Evolutionary conservation across 2,113 vertebrate species (phyloP).

Genomic region (Rhabdornis inornatus): DNA sequence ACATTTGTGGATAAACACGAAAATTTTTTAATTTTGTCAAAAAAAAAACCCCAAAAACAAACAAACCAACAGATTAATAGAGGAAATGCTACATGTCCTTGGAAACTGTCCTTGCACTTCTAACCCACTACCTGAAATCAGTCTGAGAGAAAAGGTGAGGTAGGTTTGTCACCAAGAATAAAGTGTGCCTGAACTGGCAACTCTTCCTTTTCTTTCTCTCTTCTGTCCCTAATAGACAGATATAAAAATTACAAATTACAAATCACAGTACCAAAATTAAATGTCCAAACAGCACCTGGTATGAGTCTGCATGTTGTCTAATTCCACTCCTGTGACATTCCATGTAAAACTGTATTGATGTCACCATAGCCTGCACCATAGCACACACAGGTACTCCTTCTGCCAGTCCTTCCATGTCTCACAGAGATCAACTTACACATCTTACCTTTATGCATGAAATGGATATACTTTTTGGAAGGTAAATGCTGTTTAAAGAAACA

Average conservation of each 20-base stretch:
- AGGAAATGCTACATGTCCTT: not conserved
- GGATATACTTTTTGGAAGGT: not conserved
- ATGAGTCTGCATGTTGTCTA: not conserved
- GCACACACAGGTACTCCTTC: not conserved
- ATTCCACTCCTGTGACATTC: not conserved
- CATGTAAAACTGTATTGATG: not conserved
- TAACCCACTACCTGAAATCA: not conserved
- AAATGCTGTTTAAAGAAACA: not conserved
- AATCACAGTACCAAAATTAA: not conserved
- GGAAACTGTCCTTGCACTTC: not conserved
- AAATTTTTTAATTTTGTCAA: not conserved
- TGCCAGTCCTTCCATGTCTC: not conserved
- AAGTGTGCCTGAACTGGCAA: not conserved
- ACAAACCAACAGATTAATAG: not conserved
- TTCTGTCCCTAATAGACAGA: not conserved
- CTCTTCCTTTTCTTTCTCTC: not conserved
- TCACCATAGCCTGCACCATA: too few relatives aligned
- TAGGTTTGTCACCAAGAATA: not conserved
- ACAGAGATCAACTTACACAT: not conserved
- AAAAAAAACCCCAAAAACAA: not conserved
- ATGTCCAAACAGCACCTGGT: not conserved
- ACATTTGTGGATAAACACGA: not conserved
- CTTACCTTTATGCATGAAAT: not conserved
- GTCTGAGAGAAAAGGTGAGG: not conserved
- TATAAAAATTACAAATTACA: not conserved